Evolutionary conservation across 1,140 invertebrate species (phyloP).

Genomic region (Zaprionus capensis): DNA sequence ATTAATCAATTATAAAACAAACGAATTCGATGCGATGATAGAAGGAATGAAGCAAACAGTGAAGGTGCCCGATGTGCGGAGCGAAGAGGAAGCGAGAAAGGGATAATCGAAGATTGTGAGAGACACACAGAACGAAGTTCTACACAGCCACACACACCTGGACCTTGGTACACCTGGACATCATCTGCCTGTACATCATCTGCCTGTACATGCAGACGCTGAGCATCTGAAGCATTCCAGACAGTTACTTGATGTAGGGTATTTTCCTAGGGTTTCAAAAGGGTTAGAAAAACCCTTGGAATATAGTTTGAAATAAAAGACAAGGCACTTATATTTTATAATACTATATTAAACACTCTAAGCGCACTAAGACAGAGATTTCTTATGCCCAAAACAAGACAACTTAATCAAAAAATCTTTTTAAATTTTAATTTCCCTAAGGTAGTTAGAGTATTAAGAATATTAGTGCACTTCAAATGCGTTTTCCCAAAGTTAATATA

Average conservation of each 20-base stretch:
- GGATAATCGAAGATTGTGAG: conserved; percentile 31
- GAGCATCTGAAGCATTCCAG: background rate
- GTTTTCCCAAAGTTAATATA: no score
- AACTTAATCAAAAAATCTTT: no score
- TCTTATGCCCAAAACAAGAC: no score
- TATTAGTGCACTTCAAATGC: no score
- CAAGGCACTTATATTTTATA: no score
- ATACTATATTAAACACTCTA: no score
- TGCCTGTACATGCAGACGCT: background rate
- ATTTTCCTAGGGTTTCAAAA: no score
- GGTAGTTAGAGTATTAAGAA: no score
- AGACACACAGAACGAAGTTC: conserved; percentile 1
- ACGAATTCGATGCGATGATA: conserved; percentile 67
- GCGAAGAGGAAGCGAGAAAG: conserved; percentile 4
- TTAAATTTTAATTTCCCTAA: no score
- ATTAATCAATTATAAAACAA: conserved; percentile 84
- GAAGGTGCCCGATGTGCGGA: background rate
- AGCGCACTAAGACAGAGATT: no score
- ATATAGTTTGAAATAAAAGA: no score
- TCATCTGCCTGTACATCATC: conserved; percentile 29
- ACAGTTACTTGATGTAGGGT: background rate
- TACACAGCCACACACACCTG: conserved; percentile 27
- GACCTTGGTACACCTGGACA: background rate
- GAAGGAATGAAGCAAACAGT: background rate
- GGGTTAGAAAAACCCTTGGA: no score